These are phyloP conservation scores for Novumbra hubbsi DNA, from an alignment of 2,797 vertebrate species.

Conservation along the genomic window DNA sequence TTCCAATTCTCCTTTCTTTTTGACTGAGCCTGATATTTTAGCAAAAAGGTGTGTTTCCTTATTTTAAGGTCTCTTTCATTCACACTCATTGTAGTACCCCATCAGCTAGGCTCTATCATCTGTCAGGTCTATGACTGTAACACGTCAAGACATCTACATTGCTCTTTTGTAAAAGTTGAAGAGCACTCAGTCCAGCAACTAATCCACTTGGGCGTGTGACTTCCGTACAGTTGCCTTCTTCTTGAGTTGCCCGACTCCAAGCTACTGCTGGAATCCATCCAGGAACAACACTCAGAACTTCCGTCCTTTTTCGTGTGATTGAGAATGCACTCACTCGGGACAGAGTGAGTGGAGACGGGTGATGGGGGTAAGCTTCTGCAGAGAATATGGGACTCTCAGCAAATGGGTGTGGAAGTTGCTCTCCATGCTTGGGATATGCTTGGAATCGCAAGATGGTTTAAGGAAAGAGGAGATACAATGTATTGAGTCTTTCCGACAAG, in stretches of 20 bases:
- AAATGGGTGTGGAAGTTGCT: not conserved
- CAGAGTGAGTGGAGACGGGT: conserved; percentile 11
- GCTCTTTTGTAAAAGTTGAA: conserved; percentile 13
- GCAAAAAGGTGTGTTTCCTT: conserved; percentile 7
- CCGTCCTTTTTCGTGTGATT: conserved; percentile 48
- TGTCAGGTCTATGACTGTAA: not conserved
- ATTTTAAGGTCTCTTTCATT: conserved; percentile 33
- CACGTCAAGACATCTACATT: not conserved
- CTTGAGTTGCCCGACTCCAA: not conserved
- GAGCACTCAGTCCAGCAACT: conserved; percentile 24
- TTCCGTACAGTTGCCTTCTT: no score
- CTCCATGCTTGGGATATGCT: not conserved
- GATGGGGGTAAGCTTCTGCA: not conserved
- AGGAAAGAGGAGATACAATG: not conserved
- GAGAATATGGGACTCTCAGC: not conserved
- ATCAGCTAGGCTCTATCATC: not conserved
- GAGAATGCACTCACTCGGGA: conserved; percentile 12
- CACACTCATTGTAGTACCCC: conserved; percentile 7
- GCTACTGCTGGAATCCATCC: not conserved
- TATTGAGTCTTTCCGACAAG: not conserved
- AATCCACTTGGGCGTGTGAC: not conserved
- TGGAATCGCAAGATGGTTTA: no score
- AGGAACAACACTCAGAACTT: conserved; percentile 47
- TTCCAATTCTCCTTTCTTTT: no score
- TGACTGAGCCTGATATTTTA: conserved; percentile 12